Base-by-base conservation (phyloP, 2,797 vertebrate genomes). In the Forpus xanthops region DNA sequence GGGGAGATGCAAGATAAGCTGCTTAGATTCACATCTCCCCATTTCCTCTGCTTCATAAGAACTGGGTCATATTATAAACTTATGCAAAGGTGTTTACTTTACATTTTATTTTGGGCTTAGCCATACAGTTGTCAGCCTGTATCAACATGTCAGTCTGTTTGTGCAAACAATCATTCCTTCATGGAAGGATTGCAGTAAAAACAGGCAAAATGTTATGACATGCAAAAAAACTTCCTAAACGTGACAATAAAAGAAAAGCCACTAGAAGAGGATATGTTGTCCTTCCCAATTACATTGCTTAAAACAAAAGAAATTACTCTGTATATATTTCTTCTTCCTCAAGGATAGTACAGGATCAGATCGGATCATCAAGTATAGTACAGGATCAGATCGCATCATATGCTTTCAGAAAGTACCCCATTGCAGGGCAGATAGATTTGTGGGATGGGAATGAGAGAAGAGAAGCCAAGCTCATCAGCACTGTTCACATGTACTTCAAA, bases 31-130 rank as follows among this genome's bases (percentile, higher is more conserved):
- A 89, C 92, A 85, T 95, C 94, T 96, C 90, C 66, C 60, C 31
- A 52, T 89, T 97, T 97, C 96, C 96, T 97, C 86, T 0, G 14
- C 74, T 93, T 94, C 20, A 1, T 84, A 85, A 56, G 88, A 91
- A 89, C 53, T 73, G 42, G 91, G 85, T 94, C 88, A 75, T 44
- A 47, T 72, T 93, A 90, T 95, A 97, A 95, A 96, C 93, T 92
- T 96, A 98, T 98, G 97, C 97, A 98, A 98, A 98, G 97, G 85
- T 97, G 96, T 98, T 98, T 97, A 97, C 96, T 97, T 98, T 97
- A 93, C 85, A 90, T 97, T 97, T 97, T 96, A 95, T 97, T 98
- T 96, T 94, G 72, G 89, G 96, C 77, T 45, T 35, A 92, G 93
- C 97, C 93, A 66, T 47, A 91, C 93, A 96, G 96, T 96, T 97